phyloP scores from a whole-genome alignment of 2,888 invertebrate species.

The Drosophila maculinotata region DNA sequence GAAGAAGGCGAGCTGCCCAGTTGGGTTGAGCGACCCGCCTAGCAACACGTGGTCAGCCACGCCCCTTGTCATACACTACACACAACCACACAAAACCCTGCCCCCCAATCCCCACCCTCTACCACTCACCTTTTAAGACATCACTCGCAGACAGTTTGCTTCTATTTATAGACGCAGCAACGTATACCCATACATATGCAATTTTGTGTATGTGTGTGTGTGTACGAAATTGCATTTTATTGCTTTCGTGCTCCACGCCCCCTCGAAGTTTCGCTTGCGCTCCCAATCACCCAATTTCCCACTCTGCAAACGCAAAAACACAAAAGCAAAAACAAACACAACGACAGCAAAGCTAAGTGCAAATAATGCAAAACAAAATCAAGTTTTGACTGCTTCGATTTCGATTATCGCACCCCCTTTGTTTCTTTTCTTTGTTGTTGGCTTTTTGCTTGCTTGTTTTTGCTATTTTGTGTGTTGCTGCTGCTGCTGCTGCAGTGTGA shows the following conservation, averaged over 20 bases:
- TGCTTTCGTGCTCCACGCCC: conserved; percentile 40
- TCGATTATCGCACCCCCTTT: conserved; percentile 34
- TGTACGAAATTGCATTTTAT: conserved; percentile 24
- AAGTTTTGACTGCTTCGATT: conserved; percentile 34
- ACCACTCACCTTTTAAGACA: not conserved
- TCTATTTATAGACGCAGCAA: conserved; percentile 53
- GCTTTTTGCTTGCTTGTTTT: no score
- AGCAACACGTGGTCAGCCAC: conserved; percentile 67
- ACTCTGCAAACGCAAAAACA: conserved; percentile 4
- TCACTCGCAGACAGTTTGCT: conserved; percentile 7
- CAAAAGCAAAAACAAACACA: conserved; percentile 12
- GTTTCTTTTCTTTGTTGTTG: no score
- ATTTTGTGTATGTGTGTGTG: not conserved
- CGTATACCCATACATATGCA: conserved; percentile 1
- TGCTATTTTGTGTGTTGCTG: no score
- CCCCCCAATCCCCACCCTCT: conserved; percentile 12
- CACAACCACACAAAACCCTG: no score
- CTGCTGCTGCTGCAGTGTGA: conserved; percentile 17
- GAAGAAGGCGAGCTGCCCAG: conserved; percentile 6
- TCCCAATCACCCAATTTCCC: conserved; percentile 17
- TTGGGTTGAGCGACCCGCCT: conserved; percentile 70
- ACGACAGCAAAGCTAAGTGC: conserved; percentile 42
- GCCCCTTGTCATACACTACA: conserved; percentile 24
- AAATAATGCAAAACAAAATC: conserved; percentile 40
- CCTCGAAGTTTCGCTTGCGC: conserved; percentile 26